Conservation (phyloP, 2,797 vertebrate genomes). For the Rachycentron canadum region DNA sequence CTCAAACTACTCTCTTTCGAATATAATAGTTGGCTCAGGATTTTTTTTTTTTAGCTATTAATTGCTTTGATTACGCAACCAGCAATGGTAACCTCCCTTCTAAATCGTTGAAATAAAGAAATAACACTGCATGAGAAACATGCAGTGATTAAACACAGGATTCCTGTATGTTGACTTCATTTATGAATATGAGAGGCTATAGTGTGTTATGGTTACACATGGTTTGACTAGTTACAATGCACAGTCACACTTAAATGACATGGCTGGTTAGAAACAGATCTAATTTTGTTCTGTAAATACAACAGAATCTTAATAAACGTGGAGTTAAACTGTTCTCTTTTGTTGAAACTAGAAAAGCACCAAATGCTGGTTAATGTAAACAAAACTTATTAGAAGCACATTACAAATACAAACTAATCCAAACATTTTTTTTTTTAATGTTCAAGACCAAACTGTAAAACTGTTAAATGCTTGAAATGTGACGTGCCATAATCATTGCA, state of each 20-base stretch:
- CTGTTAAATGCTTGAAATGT: slow-evolving; percentile 19
- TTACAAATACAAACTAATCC: neutral
- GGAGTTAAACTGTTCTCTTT: slow-evolving; percentile 6
- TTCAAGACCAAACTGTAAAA: neutral
- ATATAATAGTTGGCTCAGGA: slow-evolving; percentile 33
- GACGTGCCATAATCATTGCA: slow-evolving; percentile 3
- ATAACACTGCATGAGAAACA: neutral
- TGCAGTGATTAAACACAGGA: slow-evolving; percentile 6
- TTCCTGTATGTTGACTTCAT: neutral
- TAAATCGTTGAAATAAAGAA: neutral
- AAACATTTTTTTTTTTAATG: neutral
- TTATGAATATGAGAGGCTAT: neutral
- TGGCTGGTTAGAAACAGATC: neutral
- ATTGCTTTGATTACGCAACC: slow-evolving; percentile 39
- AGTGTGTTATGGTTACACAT: neutral
- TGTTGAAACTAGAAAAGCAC: neutral
- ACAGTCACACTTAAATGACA: neutral
- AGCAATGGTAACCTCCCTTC: neutral
- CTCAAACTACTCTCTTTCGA: slow-evolving; percentile 43
- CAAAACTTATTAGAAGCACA: neutral
- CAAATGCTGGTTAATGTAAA: neutral
- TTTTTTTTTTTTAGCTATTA: slow-evolving; percentile 39
- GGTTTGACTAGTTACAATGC: neutral
- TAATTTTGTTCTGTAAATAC: neutral
- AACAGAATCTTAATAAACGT: neutral